phyloP scores from a whole-genome alignment of 2,113 vertebrate species.

The Planiliza haematocheilus region DNA sequence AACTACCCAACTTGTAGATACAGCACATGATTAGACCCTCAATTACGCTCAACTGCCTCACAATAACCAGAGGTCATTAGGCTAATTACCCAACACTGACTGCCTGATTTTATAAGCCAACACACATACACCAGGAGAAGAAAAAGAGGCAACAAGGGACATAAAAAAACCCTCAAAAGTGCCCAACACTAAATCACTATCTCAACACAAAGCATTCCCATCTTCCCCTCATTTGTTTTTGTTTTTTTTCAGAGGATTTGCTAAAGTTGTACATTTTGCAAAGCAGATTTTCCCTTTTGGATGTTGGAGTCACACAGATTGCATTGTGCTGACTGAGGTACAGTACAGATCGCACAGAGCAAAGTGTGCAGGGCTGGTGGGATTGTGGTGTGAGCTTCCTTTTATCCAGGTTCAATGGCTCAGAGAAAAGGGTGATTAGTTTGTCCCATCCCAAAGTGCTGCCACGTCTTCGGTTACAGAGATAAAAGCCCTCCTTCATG shows the following conservation, averaged over 20 bases:
- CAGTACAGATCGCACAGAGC: slow-evolving; percentile 63
- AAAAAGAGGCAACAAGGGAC: slow-evolving; percentile 2
- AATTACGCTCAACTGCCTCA: slow-evolving; percentile 38
- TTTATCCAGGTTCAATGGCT: slow-evolving; percentile 82
- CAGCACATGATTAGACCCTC: slow-evolving; percentile 33
- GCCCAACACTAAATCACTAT: slow-evolving; percentile 70
- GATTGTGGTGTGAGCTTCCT: slow-evolving; percentile 68
- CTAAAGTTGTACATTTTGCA: slow-evolving; percentile 66
- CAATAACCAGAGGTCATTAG: slow-evolving; percentile 55
- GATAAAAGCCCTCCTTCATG: slow-evolving; percentile 73
- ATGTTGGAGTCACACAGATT: slow-evolving; percentile 52
- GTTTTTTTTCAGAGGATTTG: slow-evolving; percentile 68
- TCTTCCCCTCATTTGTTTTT: slow-evolving; percentile 56
- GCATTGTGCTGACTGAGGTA: slow-evolving; percentile 72
- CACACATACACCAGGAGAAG: slow-evolving; percentile 43
- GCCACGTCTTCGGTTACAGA: slow-evolving; percentile 77
- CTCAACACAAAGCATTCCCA: slow-evolving; percentile 70
- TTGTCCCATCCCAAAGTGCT: slow-evolving; percentile 76
- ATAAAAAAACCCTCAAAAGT: slow-evolving; percentile 21
- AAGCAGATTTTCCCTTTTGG: slow-evolving; percentile 55
- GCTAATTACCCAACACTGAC: slow-evolving; percentile 64
- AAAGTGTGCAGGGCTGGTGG: slow-evolving; percentile 67
- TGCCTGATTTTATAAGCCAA: slow-evolving; percentile 49
- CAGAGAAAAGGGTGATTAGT: slow-evolving; percentile 79
- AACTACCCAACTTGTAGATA: slow-evolving; percentile 4